These are phyloP conservation scores for Poeciliopsis turneri DNA, from an alignment of 2,797 vertebrate genomes.

Conservation along the genomic window DNA sequence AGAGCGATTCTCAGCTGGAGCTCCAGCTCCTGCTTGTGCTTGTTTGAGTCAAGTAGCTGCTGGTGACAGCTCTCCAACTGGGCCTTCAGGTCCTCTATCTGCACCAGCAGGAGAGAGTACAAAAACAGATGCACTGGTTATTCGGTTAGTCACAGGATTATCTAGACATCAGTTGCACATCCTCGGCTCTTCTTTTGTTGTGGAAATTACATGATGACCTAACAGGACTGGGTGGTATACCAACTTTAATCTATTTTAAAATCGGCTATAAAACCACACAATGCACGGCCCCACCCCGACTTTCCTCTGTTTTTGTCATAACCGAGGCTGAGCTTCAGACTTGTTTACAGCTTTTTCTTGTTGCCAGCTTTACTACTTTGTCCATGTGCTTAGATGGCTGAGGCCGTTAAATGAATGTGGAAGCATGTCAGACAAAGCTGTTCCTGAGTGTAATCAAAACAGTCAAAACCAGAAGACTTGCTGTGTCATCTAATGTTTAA, in stretches of 20 bases:
- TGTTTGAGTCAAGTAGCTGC: slow-evolving; percentile 81
- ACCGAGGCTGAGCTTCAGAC: background rate
- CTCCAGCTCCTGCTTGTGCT: slow-evolving; percentile 83
- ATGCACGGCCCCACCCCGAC: background rate
- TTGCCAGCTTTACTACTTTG: background rate
- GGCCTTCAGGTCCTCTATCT: slow-evolving; percentile 84
- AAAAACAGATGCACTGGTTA: background rate
- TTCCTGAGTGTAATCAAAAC: background rate
- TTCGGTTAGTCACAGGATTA: background rate
- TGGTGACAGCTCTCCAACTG: slow-evolving; percentile 84
- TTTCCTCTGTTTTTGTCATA: slow-evolving; percentile 3
- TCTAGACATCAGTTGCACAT: background rate
- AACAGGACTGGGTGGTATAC: background rate
- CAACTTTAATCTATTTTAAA: slow-evolving; percentile 6
- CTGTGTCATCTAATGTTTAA: background rate
- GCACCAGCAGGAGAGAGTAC: slow-evolving; percentile 12
- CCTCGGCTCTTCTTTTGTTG: background rate
- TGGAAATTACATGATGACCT: background rate
- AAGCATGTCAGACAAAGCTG: background rate
- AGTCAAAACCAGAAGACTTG: background rate
- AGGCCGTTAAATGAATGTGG: background rate
- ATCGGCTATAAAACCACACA: background rate
- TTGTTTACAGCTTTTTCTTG: background rate
- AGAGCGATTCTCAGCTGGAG: slow-evolving; percentile 79
- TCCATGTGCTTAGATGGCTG: background rate